phyloP scores from a whole-genome alignment of 2,888 invertebrate species.

The Saturnia japonica region DNA sequence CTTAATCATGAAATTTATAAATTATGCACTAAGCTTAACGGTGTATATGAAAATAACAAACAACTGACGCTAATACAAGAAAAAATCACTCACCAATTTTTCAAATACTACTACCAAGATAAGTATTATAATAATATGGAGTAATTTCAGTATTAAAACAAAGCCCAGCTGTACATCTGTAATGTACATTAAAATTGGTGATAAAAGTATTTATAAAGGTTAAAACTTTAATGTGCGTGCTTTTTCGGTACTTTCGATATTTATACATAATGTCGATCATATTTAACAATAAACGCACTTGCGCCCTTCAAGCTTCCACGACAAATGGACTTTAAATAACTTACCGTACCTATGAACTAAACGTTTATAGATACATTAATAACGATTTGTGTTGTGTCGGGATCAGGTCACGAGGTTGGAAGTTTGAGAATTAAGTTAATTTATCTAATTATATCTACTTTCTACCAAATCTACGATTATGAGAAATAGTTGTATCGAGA shows the following conservation, averaged over 20 bases:
- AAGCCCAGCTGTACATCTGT: background rate
- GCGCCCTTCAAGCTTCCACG: constrained; percentile 27
- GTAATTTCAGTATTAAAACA: background rate
- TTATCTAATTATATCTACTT: background rate
- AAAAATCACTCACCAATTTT: background rate
- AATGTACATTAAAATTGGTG: background rate
- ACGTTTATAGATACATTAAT: constrained; percentile 58
- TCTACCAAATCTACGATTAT: background rate
- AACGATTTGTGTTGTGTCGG: constrained; percentile 44
- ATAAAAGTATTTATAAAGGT: background rate
- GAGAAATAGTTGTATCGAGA: background rate
- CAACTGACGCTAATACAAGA: background rate
- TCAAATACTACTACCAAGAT: background rate
- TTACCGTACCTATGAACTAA: constrained; percentile 59
- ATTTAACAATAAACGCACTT: constrained; percentile 22
- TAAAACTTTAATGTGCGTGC: background rate
- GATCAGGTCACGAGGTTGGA: background rate
- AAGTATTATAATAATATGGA: background rate
- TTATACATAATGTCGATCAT: background rate
- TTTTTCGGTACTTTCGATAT: no score
- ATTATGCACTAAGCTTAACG: background rate
- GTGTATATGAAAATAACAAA: background rate
- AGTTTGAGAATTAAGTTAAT: background rate
- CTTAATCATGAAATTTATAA: background rate
- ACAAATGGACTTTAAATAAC: constrained; percentile 59